Evolutionary conservation across 2,113 vertebrate species (phyloP).

Genomic region (Edolisoma coerulescens): DNA sequence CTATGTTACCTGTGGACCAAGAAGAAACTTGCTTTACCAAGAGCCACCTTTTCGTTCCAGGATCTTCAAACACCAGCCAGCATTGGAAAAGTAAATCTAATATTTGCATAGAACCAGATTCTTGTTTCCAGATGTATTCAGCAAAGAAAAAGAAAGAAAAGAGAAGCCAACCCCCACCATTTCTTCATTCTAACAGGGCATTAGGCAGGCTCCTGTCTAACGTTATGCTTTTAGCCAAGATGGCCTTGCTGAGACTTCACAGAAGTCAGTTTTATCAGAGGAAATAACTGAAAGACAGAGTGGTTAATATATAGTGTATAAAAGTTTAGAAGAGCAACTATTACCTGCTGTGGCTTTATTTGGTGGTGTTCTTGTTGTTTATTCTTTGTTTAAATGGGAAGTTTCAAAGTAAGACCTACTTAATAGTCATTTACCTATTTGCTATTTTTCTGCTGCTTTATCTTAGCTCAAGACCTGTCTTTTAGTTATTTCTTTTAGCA

Average conservation of each 20-base stretch:
- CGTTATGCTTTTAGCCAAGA: slow-evolving; percentile 69
- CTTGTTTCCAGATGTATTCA: slow-evolving; percentile 46
- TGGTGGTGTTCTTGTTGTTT: slow-evolving; percentile 85
- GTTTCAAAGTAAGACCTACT: slow-evolving; percentile 79
- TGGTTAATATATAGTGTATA: slow-evolving; percentile 83
- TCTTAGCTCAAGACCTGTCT: slow-evolving; percentile 82
- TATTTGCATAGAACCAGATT: slow-evolving; percentile 42
- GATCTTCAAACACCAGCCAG: slow-evolving; percentile 62
- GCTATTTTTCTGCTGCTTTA: slow-evolving; percentile 79
- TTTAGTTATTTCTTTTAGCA: slow-evolving; percentile 84
- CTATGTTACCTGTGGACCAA: slow-evolving; percentile 71
- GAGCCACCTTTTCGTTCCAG: slow-evolving; percentile 62
- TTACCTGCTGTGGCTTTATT: slow-evolving; percentile 93
- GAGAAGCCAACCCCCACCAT: slow-evolving; percentile 36
- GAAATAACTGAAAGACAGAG: slow-evolving; percentile 88
- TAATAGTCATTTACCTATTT: slow-evolving; percentile 77
- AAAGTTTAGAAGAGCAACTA: slow-evolving; percentile 83
- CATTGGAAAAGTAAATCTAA: slow-evolving; percentile 46
- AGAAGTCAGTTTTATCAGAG: slow-evolving; percentile 77
- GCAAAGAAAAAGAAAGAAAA: slow-evolving; percentile 11
- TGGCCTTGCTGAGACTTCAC: slow-evolving; percentile 77
- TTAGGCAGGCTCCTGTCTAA: slow-evolving; percentile 66
- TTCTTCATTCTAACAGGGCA: slow-evolving; percentile 62
- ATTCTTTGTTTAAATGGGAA: slow-evolving; percentile 82
- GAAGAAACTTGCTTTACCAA: slow-evolving; percentile 64